A percentile compares a stretch with the other conserved stretches of the same genome.
phyloP scores from a whole-genome alignment of 2,888 invertebrate genomes.

The Stenodema calcarata region DNA sequence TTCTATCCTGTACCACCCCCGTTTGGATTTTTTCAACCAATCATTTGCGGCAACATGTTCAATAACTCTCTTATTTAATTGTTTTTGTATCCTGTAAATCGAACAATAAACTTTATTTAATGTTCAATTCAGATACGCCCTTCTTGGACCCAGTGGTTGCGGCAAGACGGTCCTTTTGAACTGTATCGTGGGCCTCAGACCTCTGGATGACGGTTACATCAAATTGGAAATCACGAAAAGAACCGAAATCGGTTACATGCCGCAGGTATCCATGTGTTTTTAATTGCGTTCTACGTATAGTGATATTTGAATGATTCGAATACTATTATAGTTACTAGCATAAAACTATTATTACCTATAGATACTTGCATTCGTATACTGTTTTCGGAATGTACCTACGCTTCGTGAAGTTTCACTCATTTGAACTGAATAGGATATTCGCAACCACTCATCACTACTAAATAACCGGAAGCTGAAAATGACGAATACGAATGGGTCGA shows the following conservation, averaged over 20 bases:
- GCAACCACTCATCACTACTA: neutral
- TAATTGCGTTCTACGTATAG: too few species aligned
- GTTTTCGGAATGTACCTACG: too few species aligned
- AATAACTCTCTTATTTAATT: neutral
- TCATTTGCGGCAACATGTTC: too few species aligned
- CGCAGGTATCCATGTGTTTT: conserved; percentile 53
- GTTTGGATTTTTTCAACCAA: too few species aligned
- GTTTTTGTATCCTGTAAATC: too few species aligned
- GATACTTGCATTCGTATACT: too few species aligned
- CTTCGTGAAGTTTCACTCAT: too few species aligned
- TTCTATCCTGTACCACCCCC: too few species aligned
- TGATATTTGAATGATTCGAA: too few species aligned
- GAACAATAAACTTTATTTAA: neutral
- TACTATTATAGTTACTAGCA: too few species aligned
- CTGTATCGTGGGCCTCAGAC: conserved; percentile 49
- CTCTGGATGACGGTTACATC: conserved; percentile 49
- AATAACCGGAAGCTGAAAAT: neutral
- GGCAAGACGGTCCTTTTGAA: conserved; percentile 53
- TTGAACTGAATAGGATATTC: neutral
- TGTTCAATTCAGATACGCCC: conserved; percentile 73
- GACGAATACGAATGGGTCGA: neutral
- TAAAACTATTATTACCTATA: too few species aligned
- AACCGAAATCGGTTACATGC: conserved; percentile 52
- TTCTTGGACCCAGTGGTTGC: conserved; percentile 77
- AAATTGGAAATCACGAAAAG: conserved; percentile 36